Conservation (phyloP, 1,140 invertebrate species). For the Kradibia gibbosae region DNA sequence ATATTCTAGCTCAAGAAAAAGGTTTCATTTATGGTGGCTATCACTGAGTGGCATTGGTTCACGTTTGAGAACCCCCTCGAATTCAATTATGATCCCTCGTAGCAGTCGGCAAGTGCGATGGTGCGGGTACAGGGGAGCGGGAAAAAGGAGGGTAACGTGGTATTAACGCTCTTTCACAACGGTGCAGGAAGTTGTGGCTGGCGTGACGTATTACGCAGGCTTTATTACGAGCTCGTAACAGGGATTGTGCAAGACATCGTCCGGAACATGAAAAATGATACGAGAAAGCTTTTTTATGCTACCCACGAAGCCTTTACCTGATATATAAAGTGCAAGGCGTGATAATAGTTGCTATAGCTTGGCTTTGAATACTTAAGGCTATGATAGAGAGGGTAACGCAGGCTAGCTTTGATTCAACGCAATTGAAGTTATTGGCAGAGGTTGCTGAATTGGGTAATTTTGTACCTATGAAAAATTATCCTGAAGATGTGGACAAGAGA, state of each 20-base stretch:
- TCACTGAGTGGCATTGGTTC: conserved; percentile 8
- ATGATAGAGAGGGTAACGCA: too few relatives aligned
- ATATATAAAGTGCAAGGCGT: neutral
- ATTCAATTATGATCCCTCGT: neutral
- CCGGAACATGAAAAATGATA: conserved; percentile 22
- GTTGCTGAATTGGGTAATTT: too few relatives aligned
- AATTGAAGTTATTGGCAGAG: too few relatives aligned
- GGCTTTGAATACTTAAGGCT: too few relatives aligned
- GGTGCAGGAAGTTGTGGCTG: conserved; percentile 37
- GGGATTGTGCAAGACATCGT: neutral
- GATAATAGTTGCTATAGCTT: neutral
- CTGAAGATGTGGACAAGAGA: too few relatives aligned
- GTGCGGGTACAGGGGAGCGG: neutral
- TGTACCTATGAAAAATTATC: too few relatives aligned
- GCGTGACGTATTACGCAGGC: conserved; percentile 51
- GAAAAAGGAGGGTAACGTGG: neutral
- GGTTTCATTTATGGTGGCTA: neutral
- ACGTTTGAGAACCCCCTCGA: neutral
- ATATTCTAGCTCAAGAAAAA: neutral
- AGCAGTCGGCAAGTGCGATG: too few relatives aligned
- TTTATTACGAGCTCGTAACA: conserved; percentile 30
- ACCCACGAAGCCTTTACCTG: neutral
- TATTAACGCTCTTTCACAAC: conserved; percentile 26
- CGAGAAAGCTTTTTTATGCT: neutral
- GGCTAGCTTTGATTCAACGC: too few relatives aligned